Evolutionary conservation across 2,113 vertebrate species (phyloP), one percentile per base, ranked within the genome.

Genomic region (Nymphicus hollandicus): DNA sequence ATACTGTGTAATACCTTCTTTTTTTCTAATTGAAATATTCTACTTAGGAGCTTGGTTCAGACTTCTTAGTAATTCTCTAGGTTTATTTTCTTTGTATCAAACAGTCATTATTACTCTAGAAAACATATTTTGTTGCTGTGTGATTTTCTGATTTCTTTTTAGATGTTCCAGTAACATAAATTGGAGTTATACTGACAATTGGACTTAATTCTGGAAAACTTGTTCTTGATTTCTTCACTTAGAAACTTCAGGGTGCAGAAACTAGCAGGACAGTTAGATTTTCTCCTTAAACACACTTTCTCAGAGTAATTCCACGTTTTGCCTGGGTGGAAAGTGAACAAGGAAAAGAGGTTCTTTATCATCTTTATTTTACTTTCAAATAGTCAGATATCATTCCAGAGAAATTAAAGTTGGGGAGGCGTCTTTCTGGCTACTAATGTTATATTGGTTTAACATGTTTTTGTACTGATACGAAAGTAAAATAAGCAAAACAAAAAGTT

Each of bases 221-320:
- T 71, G 3, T 60, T 81, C 16, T 43, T 65, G 14, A 61, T 72
- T 90, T 17, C 3, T 86, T 81, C 39, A 13, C 3, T 68, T 25
- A 44, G 13, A n/a, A 31, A 63, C 3, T 23, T 55, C 28, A 53
- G 23, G 6, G 19, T 35, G 71, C 35, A 58, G 37, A 81, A 87
- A 74, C 17, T 69, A 37, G 2, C 11, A 50, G 31, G 10, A 28
- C 5, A 72, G 19, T 39, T 79, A 43, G 11, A 39, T 69, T 76
- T 80, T 37, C n/a, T 47, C 7, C 64, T 17, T 31, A 65, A 1
- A 0, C 6, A 58, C 7, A 5, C 1, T 58, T 91, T 72, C 29
- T 86, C 46, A 41, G 7, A 68, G 13, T 44, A 16, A 53, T 2
- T 70, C 46, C 19, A 43, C 9, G 3, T 66, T 84, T 87, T 81